Evolutionary conservation across 2,113 vertebrate species (phyloP), one percentile per base, ranked within the genome.

Genomic region (Antidorcas marsupialis): DNA sequence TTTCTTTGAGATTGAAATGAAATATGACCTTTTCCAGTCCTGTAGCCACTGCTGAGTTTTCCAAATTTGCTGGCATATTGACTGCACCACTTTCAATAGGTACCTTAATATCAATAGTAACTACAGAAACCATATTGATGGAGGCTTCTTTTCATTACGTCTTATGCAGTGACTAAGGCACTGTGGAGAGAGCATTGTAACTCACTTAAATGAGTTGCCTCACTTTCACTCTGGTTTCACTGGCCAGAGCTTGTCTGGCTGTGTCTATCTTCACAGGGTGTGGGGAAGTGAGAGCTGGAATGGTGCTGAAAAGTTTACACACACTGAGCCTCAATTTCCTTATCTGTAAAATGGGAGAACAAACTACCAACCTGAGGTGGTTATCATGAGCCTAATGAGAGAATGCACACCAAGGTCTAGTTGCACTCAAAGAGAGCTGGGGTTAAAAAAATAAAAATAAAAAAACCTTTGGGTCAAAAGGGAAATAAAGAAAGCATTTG

Each of bases 321-420:
- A 76, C 53, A 52, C 2, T 27, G 36, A 83, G 33, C 36, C 87
- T 97, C 94, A 92, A n/a, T 83, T 67, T 94, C 36, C 50, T 87
- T 57, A 36, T n/a, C 89, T 96, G 55, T 95, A 82, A 87, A 94
- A 87, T 91, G 87, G 84, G 50, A 91, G 50, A 91, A 91, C 52
- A 92, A 96, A 59, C 47, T 78, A 59, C 60, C 82, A 53, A 53
- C 21, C 43, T 79, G 60, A 36, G 13, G 43, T 78, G 27, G 64
- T 36, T 39, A 64, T 39, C 57, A 13, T 13, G 93, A 88, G 43
- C 95, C 92, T 97, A 55, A 67, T n/a, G 64, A 97, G 76, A 74
- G 60, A 76, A 78, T 7, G 17, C 10, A 43, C 5, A 16, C 7
- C 13, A 57, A 50, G 12, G 36, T 71, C 57, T 47, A 62, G 92